These are phyloP conservation scores for Magallana ariakensis DNA, from an alignment of 1,140 invertebrate genomes.

Conservation along the genomic window DNA sequence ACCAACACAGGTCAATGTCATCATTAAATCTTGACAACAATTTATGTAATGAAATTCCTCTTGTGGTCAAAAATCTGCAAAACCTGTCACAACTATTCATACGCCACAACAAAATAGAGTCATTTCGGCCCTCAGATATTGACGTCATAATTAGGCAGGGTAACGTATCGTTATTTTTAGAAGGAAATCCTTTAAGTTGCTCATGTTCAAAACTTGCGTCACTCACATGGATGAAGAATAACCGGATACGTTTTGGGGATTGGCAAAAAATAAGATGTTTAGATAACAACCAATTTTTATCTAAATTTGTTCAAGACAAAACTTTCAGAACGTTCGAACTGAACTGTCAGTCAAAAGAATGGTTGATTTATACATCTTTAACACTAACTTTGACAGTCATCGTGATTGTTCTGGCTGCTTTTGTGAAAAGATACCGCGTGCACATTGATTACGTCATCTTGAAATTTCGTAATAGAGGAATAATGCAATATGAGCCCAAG, in stretches of 20 bases:
- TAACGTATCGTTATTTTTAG: background rate
- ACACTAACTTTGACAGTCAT: background rate
- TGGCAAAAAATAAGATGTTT: background rate
- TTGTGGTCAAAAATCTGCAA: background rate
- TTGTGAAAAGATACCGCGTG: background rate
- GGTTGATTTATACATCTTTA: conserved; percentile 5
- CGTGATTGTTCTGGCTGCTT: background rate
- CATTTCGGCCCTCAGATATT: background rate
- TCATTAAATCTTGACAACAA: background rate
- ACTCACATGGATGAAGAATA: background rate
- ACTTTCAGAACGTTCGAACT: background rate
- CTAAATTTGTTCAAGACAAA: background rate
- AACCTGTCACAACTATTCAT: background rate
- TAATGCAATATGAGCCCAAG: background rate
- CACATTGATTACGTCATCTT: conserved; percentile 27
- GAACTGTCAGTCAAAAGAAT: conserved; percentile 3
- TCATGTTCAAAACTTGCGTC: background rate
- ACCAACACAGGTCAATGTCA: background rate
- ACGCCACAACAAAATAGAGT: background rate
- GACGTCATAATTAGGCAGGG: background rate
- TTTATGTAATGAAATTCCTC: background rate
- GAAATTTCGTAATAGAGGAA: background rate
- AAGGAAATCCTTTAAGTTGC: conserved; percentile 11
- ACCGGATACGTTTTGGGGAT: background rate
- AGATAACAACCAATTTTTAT: background rate